A percentile compares a stretch with the other conserved stretches of the same genome.
Conservation (phyloP, 1,140 invertebrate genomes). For the Chionoecetes opilio region DNA sequence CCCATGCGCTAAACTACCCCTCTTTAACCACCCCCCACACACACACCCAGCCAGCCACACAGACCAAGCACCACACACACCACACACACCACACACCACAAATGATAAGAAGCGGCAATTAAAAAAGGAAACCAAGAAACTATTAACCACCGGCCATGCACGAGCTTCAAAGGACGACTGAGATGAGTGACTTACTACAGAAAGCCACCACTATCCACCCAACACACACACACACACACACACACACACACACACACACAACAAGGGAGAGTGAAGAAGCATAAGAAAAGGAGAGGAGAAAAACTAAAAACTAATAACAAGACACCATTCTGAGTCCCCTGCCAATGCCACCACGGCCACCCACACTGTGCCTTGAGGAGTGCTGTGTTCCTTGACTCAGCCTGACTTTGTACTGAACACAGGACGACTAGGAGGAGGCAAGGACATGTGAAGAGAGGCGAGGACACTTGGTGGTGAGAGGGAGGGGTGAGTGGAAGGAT, state of each 20-base stretch:
- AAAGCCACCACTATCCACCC: background rate
- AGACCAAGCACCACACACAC: background rate
- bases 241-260: background rate
- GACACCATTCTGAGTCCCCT: slow-evolving; percentile 77
- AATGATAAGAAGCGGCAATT: background rate
- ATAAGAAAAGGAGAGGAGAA: background rate
- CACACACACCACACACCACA: background rate
- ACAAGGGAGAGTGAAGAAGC: background rate
- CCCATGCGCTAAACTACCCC: slow-evolving; percentile 35
- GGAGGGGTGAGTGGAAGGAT: background rate
- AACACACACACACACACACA: background rate
- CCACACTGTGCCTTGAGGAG: background rate
- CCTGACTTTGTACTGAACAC: background rate
- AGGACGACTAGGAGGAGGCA: background rate
- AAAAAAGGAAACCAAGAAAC: background rate
- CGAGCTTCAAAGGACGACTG: background rate
- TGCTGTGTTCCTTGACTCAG: slow-evolving; percentile 75
- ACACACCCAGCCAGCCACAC: background rate
- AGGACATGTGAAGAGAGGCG: too few relatives aligned
- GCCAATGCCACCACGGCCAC: slow-evolving; percentile 47
- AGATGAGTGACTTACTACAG: background rate
- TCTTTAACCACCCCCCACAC: background rate
- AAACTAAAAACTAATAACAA: background rate
- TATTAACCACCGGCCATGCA: slow-evolving; percentile 61
- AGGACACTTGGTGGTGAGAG: background rate